phyloP scores from a whole-genome alignment of 2,888 invertebrate genomes.

The Spatulosminthurus flaviceps region DNA sequence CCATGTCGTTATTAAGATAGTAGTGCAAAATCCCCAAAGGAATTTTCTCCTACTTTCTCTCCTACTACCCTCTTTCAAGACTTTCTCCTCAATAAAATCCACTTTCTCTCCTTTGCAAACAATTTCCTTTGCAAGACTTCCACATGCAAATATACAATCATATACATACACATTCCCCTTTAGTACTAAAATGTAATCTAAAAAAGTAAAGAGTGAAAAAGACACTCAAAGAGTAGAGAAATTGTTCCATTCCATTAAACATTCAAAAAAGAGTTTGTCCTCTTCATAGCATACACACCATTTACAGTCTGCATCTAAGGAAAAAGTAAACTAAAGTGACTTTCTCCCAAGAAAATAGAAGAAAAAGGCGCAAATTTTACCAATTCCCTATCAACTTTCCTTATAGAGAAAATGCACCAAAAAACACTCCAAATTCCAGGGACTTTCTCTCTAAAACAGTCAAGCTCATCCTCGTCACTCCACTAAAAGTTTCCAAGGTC shows the following conservation, averaged over 20 bases:
- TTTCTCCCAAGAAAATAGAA: not conserved
- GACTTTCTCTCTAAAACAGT: too few species aligned
- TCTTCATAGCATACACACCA: constrained; percentile 11
- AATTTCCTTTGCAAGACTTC: too few species aligned
- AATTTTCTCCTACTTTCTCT: constrained; percentile 24
- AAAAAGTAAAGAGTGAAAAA: constrained; percentile 27
- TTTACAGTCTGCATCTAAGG: not conserved
- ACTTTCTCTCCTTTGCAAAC: too few species aligned
- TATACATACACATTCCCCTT: too few species aligned
- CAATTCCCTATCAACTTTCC: too few species aligned
- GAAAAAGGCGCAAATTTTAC: too few species aligned
- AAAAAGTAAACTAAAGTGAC: not conserved
- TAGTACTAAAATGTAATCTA: too few species aligned
- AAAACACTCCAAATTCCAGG: too few species aligned
- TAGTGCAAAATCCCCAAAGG: constrained; percentile 49
- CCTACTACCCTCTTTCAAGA: not conserved
- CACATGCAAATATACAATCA: too few species aligned
- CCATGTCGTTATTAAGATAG: constrained; percentile 60
- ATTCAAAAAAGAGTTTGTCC: constrained; percentile 57
- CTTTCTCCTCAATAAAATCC: not conserved
- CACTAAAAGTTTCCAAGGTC: too few species aligned
- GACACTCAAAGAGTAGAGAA: constrained; percentile 49
- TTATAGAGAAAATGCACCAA: too few species aligned
- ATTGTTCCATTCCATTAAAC: constrained; percentile 62
- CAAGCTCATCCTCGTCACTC: too few species aligned